These are phyloP conservation scores for Aldabrachelys gigantea DNA, from an alignment of 2,113 vertebrate genomes.

Conservation along the genomic window DNA sequence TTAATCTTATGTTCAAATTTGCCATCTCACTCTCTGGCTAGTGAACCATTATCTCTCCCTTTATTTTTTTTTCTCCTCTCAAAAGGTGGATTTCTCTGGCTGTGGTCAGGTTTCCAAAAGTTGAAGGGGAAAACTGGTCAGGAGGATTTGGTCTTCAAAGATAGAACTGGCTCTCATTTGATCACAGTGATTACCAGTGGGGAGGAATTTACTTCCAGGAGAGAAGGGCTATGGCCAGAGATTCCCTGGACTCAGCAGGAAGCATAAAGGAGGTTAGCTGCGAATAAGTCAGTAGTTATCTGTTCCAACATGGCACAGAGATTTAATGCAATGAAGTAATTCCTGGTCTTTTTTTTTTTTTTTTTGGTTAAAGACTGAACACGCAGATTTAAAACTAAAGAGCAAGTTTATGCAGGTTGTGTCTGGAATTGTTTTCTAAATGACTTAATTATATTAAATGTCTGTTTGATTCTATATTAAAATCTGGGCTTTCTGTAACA, in stretches of 20 bases:
- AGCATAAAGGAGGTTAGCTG: background rate
- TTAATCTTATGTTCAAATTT: background rate
- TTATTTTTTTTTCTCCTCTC: background rate
- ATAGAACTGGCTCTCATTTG: background rate
- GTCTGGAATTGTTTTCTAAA: slow-evolving; percentile 4
- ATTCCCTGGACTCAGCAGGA: background rate
- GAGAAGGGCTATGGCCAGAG: background rate
- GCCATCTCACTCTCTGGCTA: background rate
- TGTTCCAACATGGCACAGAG: background rate
- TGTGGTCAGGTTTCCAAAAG: background rate
- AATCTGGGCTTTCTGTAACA: background rate
- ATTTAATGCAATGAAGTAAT: background rate
- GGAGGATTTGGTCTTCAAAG: background rate
- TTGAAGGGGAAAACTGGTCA: background rate
- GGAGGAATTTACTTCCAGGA: background rate
- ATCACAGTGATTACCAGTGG: background rate
- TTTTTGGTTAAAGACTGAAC: slow-evolving; percentile 26
- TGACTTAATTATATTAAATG: background rate
- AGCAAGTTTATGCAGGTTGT: slow-evolving; percentile 53
- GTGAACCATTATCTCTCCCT: background rate
- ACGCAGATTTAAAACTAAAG: background rate
- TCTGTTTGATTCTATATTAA: background rate
- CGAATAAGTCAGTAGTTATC: background rate
- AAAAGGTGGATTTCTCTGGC: background rate
- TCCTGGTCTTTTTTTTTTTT: background rate